Base-by-base conservation (phyloP, 1,140 invertebrate genomes). In the Phymastichus coffea region DNA sequence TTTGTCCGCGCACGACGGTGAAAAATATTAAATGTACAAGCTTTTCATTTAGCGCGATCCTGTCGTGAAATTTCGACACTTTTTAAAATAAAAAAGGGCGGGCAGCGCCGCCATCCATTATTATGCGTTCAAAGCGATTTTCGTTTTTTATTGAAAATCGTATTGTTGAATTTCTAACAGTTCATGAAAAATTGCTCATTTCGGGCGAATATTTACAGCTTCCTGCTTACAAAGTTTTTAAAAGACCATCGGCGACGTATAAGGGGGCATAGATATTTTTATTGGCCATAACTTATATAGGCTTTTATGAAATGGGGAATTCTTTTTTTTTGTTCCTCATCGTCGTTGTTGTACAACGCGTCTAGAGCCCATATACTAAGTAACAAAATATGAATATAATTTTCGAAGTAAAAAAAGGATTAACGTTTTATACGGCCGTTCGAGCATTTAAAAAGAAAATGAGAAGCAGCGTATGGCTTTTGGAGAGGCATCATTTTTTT, bases 261-360 rank as follows among this genome's bases (percentile, higher is more conserved):
- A 10, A 15, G 28, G 7, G 47, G 2, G 28, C 33, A 51, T 35
- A n/a, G 20, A 23, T 51, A 26, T 26, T 57, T 58, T 58, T 58
- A 52, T 58, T 19, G 47, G 37, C 47, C 26, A 51, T 51, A 51
- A 58, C 28, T 58, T 58, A 44, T 35, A 44, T 57, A 14, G 26
- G 25, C 25, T 33, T 28, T 33, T 17, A 28, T n/a, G 14, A 22
- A 54, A 54, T 23, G 28, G 9, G 23, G 7, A n/a, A n/a, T 19
- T 40, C 48, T 57, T 57, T 41, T 41, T 17, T n/a, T n/a, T n/a
- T n/a, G n/a, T n/a, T n/a, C n/a, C n/a, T n/a, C n/a, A n/a, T n/a
- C n/a, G n/a, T n/a, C n/a, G n/a, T n/a, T n/a, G n/a, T n/a, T n/a
- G n/a, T 20, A 47, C 9, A 38, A 26, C 37, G 2, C 15, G n/a